Evolutionary conservation across 2,113 vertebrate genomes (phyloP).

Genomic region (Neomonachus schauinslandi): DNA sequence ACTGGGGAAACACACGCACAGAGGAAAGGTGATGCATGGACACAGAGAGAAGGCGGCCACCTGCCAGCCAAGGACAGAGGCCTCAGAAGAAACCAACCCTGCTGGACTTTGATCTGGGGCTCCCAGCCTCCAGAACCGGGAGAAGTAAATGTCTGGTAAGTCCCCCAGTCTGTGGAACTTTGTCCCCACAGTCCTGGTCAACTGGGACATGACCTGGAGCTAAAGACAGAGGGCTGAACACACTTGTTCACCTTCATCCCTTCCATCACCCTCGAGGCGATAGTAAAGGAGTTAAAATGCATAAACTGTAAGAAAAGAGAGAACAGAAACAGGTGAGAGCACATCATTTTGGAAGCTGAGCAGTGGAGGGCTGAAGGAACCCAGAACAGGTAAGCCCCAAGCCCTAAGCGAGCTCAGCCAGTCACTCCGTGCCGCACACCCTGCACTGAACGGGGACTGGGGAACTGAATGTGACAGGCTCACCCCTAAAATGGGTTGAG

Average conservation of each 20-base stretch:
- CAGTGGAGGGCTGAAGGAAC: too few species aligned
- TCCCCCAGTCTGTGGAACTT: fast-evolving
- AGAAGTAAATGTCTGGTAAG: too few species aligned
- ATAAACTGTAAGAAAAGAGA: neutral
- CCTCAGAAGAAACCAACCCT: neutral
- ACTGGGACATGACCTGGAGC: neutral
- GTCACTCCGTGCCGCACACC: neutral
- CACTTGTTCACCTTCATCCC: fast-evolving
- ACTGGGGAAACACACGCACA: too few species aligned
- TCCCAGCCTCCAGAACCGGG: neutral
- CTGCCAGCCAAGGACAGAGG: neutral
- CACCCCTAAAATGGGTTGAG: neutral
- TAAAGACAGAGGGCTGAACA: neutral
- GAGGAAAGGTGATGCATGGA: neutral
- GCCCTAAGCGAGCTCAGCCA: neutral
- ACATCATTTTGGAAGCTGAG: neutral
- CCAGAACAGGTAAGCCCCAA: neutral
- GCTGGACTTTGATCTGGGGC: neutral
- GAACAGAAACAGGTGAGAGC: neutral
- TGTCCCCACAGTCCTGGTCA: fast-evolving
- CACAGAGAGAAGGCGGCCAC: fast-evolving
- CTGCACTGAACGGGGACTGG: neutral
- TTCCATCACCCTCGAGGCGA: too few species aligned
- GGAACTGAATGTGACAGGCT: too few species aligned
- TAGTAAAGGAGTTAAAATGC: neutral